These are phyloP conservation scores for Spinibarbus caldwelli DNA, from an alignment of 2,797 vertebrate species.

Conservation along the genomic window DNA sequence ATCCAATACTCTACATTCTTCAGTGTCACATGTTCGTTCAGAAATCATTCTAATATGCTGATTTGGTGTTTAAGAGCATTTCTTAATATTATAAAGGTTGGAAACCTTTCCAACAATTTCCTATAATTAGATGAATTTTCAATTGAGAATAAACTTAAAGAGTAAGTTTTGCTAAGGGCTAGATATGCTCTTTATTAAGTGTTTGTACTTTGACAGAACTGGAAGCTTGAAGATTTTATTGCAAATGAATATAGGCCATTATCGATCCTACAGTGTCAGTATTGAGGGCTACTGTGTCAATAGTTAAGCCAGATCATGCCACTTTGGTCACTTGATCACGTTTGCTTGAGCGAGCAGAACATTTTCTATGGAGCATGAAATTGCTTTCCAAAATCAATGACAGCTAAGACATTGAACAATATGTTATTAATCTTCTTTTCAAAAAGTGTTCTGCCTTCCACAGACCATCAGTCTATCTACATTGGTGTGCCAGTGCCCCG, in stretches of 20 bases:
- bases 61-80: background rate
- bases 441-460: background rate
- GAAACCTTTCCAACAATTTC: conserved; percentile 35
- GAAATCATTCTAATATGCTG: background rate
- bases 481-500: conserved; percentile 88
- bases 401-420: background rate
- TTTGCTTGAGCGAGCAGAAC: background rate
- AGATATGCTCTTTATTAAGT: background rate
- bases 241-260: background rate
- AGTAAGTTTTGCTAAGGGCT: background rate
- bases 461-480: conserved; percentile 90
- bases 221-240: background rate
- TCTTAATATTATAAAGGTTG: background rate
- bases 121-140: conserved; percentile 51
- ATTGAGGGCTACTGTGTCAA: background rate
- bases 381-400: conserved; percentile 23
- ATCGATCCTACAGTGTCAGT: background rate
- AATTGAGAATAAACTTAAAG: conserved; percentile 26
- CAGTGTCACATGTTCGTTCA: background rate
- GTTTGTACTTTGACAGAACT: background rate
- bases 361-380: conserved; percentile 44
- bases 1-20: background rate
- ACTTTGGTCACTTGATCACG: background rate
- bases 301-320: background rate
- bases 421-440: background rate